Evolutionary conservation across 2,113 vertebrate genomes (phyloP).

Genomic region (Labeo catla): DNA sequence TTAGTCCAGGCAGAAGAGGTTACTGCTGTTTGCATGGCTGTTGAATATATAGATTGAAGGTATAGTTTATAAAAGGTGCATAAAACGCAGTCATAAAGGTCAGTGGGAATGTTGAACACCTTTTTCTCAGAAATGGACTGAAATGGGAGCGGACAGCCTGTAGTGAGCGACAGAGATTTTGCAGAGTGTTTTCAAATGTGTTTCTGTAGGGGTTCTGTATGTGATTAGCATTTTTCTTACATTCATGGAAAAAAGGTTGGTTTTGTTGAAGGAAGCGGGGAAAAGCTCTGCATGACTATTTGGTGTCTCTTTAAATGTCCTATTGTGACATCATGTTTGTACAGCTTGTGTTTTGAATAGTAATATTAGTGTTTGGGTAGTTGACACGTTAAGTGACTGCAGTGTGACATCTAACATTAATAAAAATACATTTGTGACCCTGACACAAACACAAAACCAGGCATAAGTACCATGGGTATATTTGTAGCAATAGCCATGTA

Average conservation of each 20-base stretch:
- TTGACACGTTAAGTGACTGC: too few relatives aligned
- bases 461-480: too few relatives aligned
- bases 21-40: slow-evolving; percentile 34
- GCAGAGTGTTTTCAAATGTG: neutral
- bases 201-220: neutral
- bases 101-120: slow-evolving; percentile 37
- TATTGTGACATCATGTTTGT: neutral
- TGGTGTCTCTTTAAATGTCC: too few relatives aligned
- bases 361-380: neutral
- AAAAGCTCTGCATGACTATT: neutral
- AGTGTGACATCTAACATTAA: too few relatives aligned
- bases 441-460: too few relatives aligned
- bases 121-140: slow-evolving; percentile 34
- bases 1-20: slow-evolving; percentile 8
- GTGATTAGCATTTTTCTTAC: neutral
- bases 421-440: too few relatives aligned
- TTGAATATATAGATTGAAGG: slow-evolving; percentile 46
- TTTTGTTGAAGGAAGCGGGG: neutral
- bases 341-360: neutral
- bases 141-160: slow-evolving; percentile 19
- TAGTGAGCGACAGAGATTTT: neutral
- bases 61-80: slow-evolving; percentile 49
- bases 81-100: slow-evolving; percentile 49
- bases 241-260: neutral
- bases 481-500: too few relatives aligned